Evolutionary conservation across 2,797 vertebrate genomes (phyloP).

Genomic region (Microctenopoma stevenorrisi): DNA sequence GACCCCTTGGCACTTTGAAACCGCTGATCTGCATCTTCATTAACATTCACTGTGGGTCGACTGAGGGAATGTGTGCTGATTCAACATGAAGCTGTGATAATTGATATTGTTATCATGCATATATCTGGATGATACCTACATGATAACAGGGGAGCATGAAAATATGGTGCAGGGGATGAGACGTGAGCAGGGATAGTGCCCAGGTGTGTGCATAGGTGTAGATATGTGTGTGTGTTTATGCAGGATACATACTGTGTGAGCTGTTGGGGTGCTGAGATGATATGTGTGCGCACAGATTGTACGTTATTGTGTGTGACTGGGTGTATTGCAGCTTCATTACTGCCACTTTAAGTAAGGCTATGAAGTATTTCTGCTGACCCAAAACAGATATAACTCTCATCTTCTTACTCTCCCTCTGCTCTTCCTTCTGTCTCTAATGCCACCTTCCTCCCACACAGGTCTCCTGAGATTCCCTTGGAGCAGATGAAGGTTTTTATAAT

Average conservation of each 20-base stretch:
- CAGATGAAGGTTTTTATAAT: slow-evolving; percentile 62
- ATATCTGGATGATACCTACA: slow-evolving; percentile 44
- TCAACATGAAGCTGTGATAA: slow-evolving; percentile 63
- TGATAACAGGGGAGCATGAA: too few relatives aligned
- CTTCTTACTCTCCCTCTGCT: slow-evolving; percentile 25
- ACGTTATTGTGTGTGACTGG: slow-evolving; percentile 1
- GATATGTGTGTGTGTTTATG: background rate
- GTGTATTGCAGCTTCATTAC: slow-evolving; percentile 32
- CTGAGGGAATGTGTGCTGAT: slow-evolving; percentile 53
- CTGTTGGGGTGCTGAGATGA: slow-evolving; percentile 17
- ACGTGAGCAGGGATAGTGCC: slow-evolving; percentile 34
- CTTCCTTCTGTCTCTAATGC: slow-evolving; percentile 34
- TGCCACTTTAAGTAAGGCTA: slow-evolving; percentile 43
- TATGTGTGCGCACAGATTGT: slow-evolving; percentile 22
- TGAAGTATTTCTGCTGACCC: slow-evolving; percentile 65
- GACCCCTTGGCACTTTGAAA: slow-evolving; percentile 57
- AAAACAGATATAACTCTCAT: slow-evolving; percentile 64
- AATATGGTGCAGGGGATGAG: slow-evolving; percentile 14
- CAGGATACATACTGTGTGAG: slow-evolving; percentile 24
- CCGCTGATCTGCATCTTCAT: slow-evolving; percentile 68
- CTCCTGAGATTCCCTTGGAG: slow-evolving; percentile 54
- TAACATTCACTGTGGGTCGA: slow-evolving; percentile 58
- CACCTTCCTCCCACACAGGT: slow-evolving; percentile 1
- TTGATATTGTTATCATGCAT: slow-evolving; percentile 54
- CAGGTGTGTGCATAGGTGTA: slow-evolving; percentile 4